Evolutionary conservation across 2,888 invertebrate species (phyloP).

Genomic region (Agonopterix subpropinquella): DNA sequence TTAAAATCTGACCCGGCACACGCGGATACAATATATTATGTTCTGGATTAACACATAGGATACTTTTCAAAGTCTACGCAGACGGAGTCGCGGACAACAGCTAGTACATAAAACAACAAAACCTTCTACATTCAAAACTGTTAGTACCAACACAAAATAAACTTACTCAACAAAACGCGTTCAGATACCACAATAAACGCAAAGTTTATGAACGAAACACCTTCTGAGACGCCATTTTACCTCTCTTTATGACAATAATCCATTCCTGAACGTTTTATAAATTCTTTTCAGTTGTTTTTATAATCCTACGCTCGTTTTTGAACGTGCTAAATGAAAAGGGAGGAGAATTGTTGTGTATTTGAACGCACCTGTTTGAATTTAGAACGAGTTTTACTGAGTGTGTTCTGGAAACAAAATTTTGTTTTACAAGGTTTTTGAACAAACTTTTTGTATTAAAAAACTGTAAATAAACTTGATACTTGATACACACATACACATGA

Average conservation of each 20-base stretch:
- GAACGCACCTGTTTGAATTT: background rate
- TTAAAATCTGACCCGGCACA: too few species aligned
- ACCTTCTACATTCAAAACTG: too few species aligned
- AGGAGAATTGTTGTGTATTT: constrained; percentile 2
- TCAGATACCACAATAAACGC: constrained; percentile 53
- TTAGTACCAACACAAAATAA: too few species aligned
- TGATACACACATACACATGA: too few species aligned
- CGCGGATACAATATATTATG: too few species aligned
- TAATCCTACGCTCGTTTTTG: constrained; percentile 30
- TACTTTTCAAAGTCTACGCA: too few species aligned
- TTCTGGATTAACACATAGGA: too few species aligned
- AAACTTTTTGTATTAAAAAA: background rate
- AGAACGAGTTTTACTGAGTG: too few species aligned
- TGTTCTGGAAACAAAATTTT: too few species aligned
- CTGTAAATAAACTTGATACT: too few species aligned
- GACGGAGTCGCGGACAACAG: too few species aligned
- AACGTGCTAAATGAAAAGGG: constrained; percentile 22
- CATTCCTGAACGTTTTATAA: constrained; percentile 49
- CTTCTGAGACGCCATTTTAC: constrained; percentile 31
- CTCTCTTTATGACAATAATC: constrained; percentile 62
- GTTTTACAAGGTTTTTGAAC: background rate
- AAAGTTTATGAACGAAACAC: constrained; percentile 41
- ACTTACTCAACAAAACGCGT: constrained; percentile 20
- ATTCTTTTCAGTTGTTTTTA: constrained; percentile 35
- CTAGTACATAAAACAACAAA: too few species aligned